These are phyloP conservation scores for Tenthredo mesomela DNA, from an alignment of 2,888 invertebrate species.

Conservation along the genomic window DNA sequence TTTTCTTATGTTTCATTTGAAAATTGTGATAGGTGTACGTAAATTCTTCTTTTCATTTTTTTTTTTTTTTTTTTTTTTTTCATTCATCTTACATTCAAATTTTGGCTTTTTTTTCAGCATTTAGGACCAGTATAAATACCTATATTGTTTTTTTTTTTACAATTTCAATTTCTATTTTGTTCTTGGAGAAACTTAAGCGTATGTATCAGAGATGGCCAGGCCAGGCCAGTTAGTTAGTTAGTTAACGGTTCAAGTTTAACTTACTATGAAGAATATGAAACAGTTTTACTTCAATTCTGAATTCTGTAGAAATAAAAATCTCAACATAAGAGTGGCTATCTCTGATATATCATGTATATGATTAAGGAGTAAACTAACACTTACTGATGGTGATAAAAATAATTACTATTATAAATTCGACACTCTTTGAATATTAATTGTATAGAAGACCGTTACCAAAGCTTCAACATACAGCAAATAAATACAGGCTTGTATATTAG, in stretches of 20 bases:
- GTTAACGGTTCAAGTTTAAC: neutral
- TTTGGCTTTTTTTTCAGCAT: neutral
- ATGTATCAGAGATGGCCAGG: neutral
- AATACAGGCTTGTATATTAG: neutral
- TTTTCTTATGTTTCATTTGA: neutral
- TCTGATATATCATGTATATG: neutral
- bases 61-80: too few species aligned
- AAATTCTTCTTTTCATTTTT: neutral
- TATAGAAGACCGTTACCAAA: neutral
- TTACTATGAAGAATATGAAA: neutral
- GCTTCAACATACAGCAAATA: conserved; percentile 16
- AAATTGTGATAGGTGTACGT: neutral
- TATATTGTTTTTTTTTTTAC: conserved; percentile 10
- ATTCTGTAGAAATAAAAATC: neutral
- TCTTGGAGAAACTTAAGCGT: neutral
- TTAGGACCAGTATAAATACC: neutral
- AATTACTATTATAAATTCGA: neutral
- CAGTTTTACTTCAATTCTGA: neutral
- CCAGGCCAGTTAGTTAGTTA: too few species aligned
- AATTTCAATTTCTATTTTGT: conserved; percentile 5
- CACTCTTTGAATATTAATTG: neutral
- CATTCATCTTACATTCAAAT: neutral
- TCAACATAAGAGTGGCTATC: neutral
- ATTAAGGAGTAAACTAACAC: neutral
- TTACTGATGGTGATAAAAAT: neutral